These are phyloP conservation scores for Apodemus agrarius DNA, from an alignment of 2,797 vertebrate genomes.

Conservation along the genomic window DNA sequence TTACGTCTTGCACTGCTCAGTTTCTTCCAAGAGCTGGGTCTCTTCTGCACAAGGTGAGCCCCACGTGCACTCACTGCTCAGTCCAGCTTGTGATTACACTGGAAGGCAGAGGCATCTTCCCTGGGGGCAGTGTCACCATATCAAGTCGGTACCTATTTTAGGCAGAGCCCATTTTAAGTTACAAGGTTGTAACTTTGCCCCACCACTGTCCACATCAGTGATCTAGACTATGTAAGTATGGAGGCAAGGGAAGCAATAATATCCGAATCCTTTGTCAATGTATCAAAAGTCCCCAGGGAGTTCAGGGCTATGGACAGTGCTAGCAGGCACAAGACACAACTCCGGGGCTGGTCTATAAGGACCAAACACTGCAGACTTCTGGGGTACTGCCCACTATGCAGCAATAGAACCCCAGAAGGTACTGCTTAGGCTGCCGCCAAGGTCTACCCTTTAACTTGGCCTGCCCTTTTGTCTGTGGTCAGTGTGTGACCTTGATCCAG, in stretches of 20 bases:
- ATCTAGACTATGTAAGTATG: neutral
- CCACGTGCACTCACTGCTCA: neutral
- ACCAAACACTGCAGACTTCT: neutral
- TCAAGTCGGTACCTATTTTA: too few relatives aligned
- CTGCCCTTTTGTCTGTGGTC: neutral
- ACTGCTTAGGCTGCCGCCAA: neutral
- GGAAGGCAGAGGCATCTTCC: neutral
- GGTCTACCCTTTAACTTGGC: neutral
- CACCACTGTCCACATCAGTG: neutral
- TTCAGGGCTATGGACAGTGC: neutral
- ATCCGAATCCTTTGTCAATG: neutral
- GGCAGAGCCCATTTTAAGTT: neutral
- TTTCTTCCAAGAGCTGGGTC: neutral
- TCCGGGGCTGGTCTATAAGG: neutral
- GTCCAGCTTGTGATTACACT: neutral
- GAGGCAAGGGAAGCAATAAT: neutral
- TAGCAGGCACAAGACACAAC: neutral
- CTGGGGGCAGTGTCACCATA: too few relatives aligned
- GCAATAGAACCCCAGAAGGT: neutral
- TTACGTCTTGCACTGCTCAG: neutral
- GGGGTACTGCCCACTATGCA: neutral
- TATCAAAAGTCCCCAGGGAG: neutral
- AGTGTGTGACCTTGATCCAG: conserved; percentile 17
- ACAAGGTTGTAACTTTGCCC: neutral
- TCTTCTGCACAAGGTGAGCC: neutral